Evolutionary conservation across 92 coral and sea anemone species (phyloP), one percentile per base, ranked within the genome.

Genomic region (Parazoanthus darwini): DNA sequence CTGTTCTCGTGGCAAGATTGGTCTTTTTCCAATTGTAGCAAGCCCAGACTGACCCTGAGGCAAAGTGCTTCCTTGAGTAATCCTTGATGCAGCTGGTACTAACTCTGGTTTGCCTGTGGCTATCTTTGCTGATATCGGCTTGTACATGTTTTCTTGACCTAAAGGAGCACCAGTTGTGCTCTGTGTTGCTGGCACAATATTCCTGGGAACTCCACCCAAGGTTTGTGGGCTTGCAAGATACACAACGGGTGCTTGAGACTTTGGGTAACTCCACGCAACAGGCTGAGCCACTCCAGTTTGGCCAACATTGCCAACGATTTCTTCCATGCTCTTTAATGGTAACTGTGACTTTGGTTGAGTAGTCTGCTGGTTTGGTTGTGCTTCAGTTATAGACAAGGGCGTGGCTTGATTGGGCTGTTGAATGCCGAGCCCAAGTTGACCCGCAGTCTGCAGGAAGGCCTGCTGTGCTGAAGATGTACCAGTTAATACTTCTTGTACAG

Each of bases 281-380:
- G 89, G 82, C 23, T 91, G 89, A 16, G 96, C 88, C 25, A 91
- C 80, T 39, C 88, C 92, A 5, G 94, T 70, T 50, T 84, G 87
- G 25, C 98, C 98, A 87, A 95, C 98, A 46, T 91, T 93, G 18
- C 98, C 95, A 23, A 95, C 91, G 5, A 95, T 94, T 79, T 95
- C 94, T 78, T 95, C 96, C 98, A 95, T 95, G 83, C 96, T 95
- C 83, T 95, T 95, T 46, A 95, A 80, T 0, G 98, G 98, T 74
- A 91, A 91, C 73, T 93, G 96, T n/a, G 93, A 91, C 54, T 77
- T 93, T 33, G 88, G 84, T 77, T 89, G 91, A 14, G 73, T 35
- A 20, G 59, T 71, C 23, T 56, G 72, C 46, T 59, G 87, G 38
- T 63, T 88, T 29, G 87, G 56, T 51, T 90, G 88, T 25, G 72